phyloP scores from a whole-genome alignment of 2,888 invertebrate species.

The Amblyjoppa fuscipennis region DNA sequence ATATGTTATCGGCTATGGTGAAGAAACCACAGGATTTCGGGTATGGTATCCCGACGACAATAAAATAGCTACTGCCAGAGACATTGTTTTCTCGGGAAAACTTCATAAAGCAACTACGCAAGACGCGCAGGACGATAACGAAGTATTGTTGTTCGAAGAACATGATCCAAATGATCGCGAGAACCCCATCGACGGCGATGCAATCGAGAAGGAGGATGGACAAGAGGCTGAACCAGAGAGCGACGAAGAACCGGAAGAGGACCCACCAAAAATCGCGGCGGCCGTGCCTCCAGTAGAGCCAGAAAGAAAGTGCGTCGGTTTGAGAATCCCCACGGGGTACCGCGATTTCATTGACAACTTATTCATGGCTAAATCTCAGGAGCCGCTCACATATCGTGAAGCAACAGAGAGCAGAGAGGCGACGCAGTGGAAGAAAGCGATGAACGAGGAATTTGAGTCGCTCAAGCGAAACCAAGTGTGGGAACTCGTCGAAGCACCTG shows the following conservation, averaged over 20 bases:
- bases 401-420: slow-evolving; percentile 1
- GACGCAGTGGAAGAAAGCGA: slow-evolving; percentile 29
- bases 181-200: not conserved
- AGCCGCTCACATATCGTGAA: slow-evolving; percentile 9
- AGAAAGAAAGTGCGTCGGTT: not conserved
- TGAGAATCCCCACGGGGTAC: not conserved
- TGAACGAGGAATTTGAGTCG: slow-evolving; percentile 56
- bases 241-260: slow-evolving; percentile 1
- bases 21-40: slow-evolving; percentile 47
- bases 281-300: not conserved
- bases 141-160: slow-evolving; percentile 6
- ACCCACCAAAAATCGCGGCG: not conserved
- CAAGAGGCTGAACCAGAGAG: not conserved
- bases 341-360: not conserved
- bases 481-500: slow-evolving; percentile 33
- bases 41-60: slow-evolving; percentile 47
- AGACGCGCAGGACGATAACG: slow-evolving; percentile 3
- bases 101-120: not conserved
- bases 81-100: slow-evolving; percentile 45
- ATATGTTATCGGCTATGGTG: slow-evolving; percentile 52
- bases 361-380: not conserved
- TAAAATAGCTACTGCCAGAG: slow-evolving; percentile 30
- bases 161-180: not conserved
- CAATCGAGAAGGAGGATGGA: not conserved
- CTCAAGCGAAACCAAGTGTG: slow-evolving; percentile 55